Percentiles rank a stretch among this genome's conserved stretches.
These are phyloP conservation scores for Lycopodina hypogea DNA, from an alignment of 37 sponge, comb jelly and placozoan genomes.

Conservation along the genomic window DNA sequence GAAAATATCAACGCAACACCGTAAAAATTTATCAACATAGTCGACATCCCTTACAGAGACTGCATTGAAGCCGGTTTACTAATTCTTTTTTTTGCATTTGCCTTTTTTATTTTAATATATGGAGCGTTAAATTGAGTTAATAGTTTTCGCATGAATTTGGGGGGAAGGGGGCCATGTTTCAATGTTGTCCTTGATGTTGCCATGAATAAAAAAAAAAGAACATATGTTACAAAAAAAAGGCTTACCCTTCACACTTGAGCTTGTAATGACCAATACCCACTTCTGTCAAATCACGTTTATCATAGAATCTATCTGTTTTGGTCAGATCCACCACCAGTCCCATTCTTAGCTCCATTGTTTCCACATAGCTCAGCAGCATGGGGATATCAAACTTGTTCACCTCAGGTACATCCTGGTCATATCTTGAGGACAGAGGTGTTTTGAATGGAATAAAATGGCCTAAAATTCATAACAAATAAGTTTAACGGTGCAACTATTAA, in stretches of 20 bases:
- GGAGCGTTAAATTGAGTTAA: no score
- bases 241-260: constrained; percentile 92
- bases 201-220: no score
- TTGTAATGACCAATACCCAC: constrained; percentile 74
- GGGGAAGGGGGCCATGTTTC: no score
- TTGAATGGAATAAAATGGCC: constrained; percentile 95
- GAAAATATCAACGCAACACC: no score
- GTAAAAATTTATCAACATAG: no score
- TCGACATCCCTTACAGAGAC: no score
- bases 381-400: constrained; percentile 52
- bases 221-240: no score
- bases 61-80: no score
- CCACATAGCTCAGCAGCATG: constrained; percentile 60
- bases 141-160: no score
- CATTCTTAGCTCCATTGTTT: constrained; percentile 31
- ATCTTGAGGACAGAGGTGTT: constrained; percentile 77
- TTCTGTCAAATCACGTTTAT: constrained; percentile 57
- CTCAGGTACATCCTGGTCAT: constrained; percentile 65
- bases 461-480: constrained; percentile 5
- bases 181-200: no score
- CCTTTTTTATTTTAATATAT: no score
- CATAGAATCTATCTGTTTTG: constrained; percentile 94
- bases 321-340: constrained; percentile 96
- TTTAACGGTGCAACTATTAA: background rate
- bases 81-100: no score